These are phyloP conservation scores for Zoanthus gigantus DNA, from an alignment of 92 coral and sea anemone species.

Conservation along the genomic window DNA sequence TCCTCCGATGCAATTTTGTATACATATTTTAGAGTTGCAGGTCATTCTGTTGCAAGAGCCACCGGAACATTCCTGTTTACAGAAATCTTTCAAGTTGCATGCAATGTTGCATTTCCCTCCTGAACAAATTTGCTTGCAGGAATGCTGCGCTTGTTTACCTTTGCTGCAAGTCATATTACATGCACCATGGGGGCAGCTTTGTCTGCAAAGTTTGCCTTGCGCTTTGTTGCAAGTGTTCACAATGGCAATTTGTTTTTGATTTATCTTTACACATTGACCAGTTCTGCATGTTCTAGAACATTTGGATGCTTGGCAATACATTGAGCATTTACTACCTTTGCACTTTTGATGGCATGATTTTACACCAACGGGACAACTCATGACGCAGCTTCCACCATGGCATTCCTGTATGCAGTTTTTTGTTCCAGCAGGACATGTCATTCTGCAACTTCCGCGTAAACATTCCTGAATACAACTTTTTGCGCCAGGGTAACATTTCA, in stretches of 20 bases:
- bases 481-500: conserved; percentile 46
- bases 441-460: conserved; percentile 41
- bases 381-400: conserved; percentile 72
- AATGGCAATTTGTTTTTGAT: conserved; percentile 22
- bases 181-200: conserved; percentile 73
- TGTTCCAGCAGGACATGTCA: conserved; percentile 46
- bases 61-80: conserved; percentile 87
- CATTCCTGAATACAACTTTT: conserved; percentile 40
- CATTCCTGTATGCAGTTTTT: conserved; percentile 49
- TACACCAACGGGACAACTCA: conserved; percentile 82
- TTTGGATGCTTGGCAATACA: conserved; percentile 75
- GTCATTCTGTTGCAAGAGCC: conserved; percentile 76
- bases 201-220: conserved; percentile 65
- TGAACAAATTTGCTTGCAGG: conserved; percentile 79
- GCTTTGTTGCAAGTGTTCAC: conserved; percentile 68
- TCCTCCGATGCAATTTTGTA: conserved; percentile 85
- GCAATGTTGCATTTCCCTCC: conserved; percentile 84
- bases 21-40: conserved; percentile 79
- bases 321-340: conserved; percentile 67
- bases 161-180: conserved; percentile 65
- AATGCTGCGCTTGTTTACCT: conserved; percentile 7
- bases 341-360: conserved; percentile 77
- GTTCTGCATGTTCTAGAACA: conserved; percentile 68
- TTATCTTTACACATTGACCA: conserved; percentile 61
- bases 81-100: conserved; percentile 67